Base-by-base conservation (phyloP, 2,888 invertebrate species). In the Serripes groenlandicus region DNA sequence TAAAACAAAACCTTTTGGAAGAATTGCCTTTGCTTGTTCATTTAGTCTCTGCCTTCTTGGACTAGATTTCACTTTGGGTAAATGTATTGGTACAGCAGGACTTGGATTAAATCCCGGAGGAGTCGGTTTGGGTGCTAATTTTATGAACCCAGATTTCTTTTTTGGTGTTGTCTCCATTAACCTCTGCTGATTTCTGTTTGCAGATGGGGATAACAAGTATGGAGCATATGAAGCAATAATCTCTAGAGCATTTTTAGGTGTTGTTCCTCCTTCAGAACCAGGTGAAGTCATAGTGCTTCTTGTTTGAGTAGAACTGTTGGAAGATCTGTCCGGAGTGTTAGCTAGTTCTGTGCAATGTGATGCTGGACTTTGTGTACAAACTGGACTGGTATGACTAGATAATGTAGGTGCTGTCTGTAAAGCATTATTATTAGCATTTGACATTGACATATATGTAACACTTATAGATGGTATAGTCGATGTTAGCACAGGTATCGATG, bases 1-100 rank as follows among this genome's bases (percentile, higher is more conserved):
- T 15, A 92, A 70, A 5, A 92, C 83, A 78, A 92, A 91, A 21
- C 92, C 91, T 85, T 93, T 94, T 0, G 93, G 93, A 32, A 92
- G 84, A 52, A 94, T 93, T n/a, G 92, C 88, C 15, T 90, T 87
- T 3, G 91, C 93, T 72, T 92, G 85, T 66, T 89, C 86, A 54
- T 92, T 89, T 11, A 93, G 81, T 54, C 88, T 85, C 62, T 85
- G 81, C 64, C 90, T 87, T 72, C 78, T 56, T 7, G 81, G 78
- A 42, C 78, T 81, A 11, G 78, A 56, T 35, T 76, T 72, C 4
- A 74, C 34, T 42, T 75, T 74, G 0, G 42, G 35, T 42, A 58
- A 23, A n/a, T n/a, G 26, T 30, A 52, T 70, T n/a, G 49, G 23
- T n/a, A 54, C 49, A 15, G 32, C 15, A 15, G 54, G 35, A n/a